Base-by-base conservation (phyloP, 2,113 vertebrate species). In the Phaetusa simplex region DNA sequence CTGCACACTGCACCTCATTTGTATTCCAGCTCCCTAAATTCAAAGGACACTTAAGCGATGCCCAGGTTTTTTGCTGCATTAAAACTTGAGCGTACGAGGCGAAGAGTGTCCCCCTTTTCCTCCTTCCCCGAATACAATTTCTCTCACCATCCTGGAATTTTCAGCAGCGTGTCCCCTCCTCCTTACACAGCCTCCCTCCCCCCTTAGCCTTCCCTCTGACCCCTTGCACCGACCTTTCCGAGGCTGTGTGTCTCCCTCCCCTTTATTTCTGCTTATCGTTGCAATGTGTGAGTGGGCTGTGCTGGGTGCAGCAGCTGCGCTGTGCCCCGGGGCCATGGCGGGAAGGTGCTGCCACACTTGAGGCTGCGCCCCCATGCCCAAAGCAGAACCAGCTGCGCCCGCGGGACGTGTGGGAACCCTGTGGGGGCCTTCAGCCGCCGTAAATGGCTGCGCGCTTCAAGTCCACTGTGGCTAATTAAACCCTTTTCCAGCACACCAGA, bases 401-500 rank as follows among this genome's bases (percentile, higher is more conserved):
- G 53, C 0, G 0, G 77, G 66, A 34, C 2, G 2, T 9, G 30
- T 56, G 5, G 71, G 87, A 93, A 40, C 58, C 74, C 81, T 58
- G 70, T 0, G 9, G 49, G 58, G 58, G 88, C 78, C 74, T 79
- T 92, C 87, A 85, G 86, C 67, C 59, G 20, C 50, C 0, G 0
- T 91, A 82, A 94, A 80, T 89, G 59, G 50, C 89, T 77, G 18
- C 47, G 42, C 6, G 2, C 87, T 88, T 86, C 5, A 90, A 90
- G 82, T 43, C 89, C 2, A 2, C 64, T 83, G 78, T 64, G 93
- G 71, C 71, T 80, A 93, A 96, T 96, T 94, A 96, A 93, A 77
- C 55, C 70, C 42, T 94, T 95, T 91, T 59, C 77, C 93, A 94
- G 79, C 70, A 81, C 82, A 72, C 71, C 64, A 81, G 84, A 88